These are phyloP conservation scores for Arctia plantaginis DNA, from an alignment of 2,888 invertebrate genomes.

Conservation along the genomic window DNA sequence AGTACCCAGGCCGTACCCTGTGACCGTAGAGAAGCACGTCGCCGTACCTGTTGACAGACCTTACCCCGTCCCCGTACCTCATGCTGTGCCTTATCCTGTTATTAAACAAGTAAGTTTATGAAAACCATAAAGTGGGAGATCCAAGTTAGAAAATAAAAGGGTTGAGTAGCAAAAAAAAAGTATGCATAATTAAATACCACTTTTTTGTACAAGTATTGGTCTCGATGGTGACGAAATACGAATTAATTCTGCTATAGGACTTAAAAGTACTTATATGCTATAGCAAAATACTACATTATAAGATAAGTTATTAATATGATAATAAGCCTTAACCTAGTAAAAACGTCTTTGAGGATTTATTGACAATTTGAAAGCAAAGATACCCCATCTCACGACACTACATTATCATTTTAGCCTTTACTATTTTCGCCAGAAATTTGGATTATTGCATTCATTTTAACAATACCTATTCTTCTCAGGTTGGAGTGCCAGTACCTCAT, in stretches of 20 bases:
- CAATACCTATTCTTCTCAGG: slow-evolving; percentile 57
- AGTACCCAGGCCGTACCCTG: slow-evolving; percentile 82
- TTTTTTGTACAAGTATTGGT: neutral
- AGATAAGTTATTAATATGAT: too few species aligned
- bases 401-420: too few species aligned
- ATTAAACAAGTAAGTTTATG: slow-evolving; percentile 73
- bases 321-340: neutral
- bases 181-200: too few species aligned
- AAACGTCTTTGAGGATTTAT: too few species aligned
- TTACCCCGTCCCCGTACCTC: slow-evolving; percentile 78
- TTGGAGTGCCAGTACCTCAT: slow-evolving; percentile 79
- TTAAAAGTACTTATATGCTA: too few species aligned
- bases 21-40: slow-evolving; percentile 80
- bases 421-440: neutral
- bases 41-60: slow-evolving; percentile 85
- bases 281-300: too few species aligned
- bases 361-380: neutral
- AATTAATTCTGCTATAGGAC: too few species aligned
- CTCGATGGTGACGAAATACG: too few species aligned
- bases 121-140: too few species aligned
- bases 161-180: too few species aligned
- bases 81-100: slow-evolving; percentile 79
- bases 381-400: neutral
- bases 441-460: neutral
- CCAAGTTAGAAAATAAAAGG: neutral